These are phyloP conservation scores for Zaprionus lachaisei DNA, from an alignment of 1,140 invertebrate species.

Conservation along the genomic window DNA sequence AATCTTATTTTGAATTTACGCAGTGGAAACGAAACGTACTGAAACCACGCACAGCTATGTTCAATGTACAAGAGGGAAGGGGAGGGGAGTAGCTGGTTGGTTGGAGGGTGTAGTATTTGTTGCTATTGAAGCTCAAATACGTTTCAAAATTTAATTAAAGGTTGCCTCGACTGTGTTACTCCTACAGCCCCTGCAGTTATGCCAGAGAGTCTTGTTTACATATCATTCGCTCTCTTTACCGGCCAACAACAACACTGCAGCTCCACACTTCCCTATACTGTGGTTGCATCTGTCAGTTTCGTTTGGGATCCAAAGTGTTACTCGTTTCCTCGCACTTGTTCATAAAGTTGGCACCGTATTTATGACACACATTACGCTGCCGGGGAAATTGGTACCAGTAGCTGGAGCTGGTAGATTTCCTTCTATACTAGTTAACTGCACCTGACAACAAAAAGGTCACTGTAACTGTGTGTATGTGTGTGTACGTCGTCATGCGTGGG, in stretches of 20 bases:
- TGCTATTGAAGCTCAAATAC: conserved; percentile 20
- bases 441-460: conserved; percentile 23
- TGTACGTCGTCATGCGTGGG: conserved; percentile 2
- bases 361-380: conserved; percentile 8
- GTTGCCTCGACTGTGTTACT: conserved; percentile 2
- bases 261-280: neutral
- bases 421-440: conserved; percentile 2
- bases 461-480: neutral
- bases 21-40: conserved; percentile 37
- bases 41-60: neutral
- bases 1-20: conserved; percentile 67
- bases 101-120: neutral
- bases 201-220: conserved; percentile 18
- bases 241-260: neutral
- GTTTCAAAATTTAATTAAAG: conserved; percentile 55
- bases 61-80: neutral
- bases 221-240: neutral
- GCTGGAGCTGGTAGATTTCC: neutral
- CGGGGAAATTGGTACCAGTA: neutral
- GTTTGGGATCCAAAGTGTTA: conserved; percentile 1
- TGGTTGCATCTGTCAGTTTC: conserved; percentile 19
- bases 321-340: neutral
- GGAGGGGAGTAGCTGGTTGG: too few species aligned
- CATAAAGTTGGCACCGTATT: conserved; percentile 15
- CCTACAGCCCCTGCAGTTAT: neutral